Conservation (phyloP, 1,140 invertebrate genomes). For the Anadara kagoshimensis region DNA sequence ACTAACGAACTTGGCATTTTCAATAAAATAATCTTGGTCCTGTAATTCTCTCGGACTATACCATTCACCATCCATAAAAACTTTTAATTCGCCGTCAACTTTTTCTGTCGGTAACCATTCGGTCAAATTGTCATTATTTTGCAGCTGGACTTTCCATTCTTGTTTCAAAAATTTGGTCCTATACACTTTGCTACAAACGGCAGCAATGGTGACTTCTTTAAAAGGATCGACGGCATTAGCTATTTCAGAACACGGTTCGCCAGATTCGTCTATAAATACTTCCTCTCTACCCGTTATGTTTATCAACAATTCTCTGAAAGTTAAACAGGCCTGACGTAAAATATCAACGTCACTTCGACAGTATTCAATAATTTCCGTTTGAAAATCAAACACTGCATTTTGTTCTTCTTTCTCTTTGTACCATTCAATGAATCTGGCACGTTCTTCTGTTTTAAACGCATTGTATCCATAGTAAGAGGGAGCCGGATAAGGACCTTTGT, state of each 20-base stretch:
- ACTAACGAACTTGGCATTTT: slow-evolving; percentile 12
- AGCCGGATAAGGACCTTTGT: slow-evolving; percentile 13
- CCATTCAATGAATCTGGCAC: slow-evolving; percentile 30
- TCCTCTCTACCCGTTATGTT: slow-evolving; percentile 11
- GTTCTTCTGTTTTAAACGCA: background rate
- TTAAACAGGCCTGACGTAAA: slow-evolving; percentile 30
- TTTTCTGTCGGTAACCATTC: slow-evolving; percentile 19
- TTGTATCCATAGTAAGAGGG: background rate
- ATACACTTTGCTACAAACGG: slow-evolving; percentile 3
- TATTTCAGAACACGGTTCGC: background rate
- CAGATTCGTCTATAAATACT: slow-evolving; percentile 2
- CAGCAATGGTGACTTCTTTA: slow-evolving; percentile 5
- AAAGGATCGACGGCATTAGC: background rate
- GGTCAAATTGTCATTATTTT: background rate
- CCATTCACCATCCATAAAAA: slow-evolving; percentile 2
- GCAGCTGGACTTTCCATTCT: slow-evolving; percentile 17
- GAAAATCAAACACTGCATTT: slow-evolving; percentile 27
- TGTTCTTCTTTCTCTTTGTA: slow-evolving; percentile 18
- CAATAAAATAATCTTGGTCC: slow-evolving; percentile 9
- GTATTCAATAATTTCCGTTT: slow-evolving; percentile 30
- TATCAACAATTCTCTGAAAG: slow-evolving; percentile 24
- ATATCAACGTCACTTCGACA: slow-evolving; percentile 41
- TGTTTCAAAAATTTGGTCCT: slow-evolving; percentile 26
- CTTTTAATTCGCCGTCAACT: slow-evolving; percentile 2
- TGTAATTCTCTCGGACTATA: background rate